Percentiles rank a stretch among this genome's conserved stretches.
phyloP scores from a whole-genome alignment of 2,113 vertebrate species.

The Empidonax alnorum region DNA sequence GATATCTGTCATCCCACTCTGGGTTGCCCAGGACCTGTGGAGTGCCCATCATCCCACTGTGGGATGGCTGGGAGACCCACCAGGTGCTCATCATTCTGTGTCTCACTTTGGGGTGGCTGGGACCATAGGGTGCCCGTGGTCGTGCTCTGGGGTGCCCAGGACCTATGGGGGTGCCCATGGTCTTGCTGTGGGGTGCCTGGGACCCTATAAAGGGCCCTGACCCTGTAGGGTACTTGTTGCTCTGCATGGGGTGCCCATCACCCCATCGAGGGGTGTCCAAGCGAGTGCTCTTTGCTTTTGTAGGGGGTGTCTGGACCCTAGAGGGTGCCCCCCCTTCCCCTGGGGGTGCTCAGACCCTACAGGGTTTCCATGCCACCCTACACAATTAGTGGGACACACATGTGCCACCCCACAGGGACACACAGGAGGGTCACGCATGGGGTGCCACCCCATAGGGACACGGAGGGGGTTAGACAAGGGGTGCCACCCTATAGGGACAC shows the following conservation, averaged over 20 bases:
- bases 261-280: neutral
- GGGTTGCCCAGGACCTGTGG: neutral
- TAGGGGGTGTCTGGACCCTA: neutral
- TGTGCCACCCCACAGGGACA: neutral
- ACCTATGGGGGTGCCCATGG: fast-evolving
- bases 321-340: neutral
- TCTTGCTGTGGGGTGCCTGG: neutral
- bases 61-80: neutral
- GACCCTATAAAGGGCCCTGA: neutral
- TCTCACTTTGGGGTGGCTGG: neutral
- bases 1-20: no score
- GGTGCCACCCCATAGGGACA: neutral
- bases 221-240: neutral
- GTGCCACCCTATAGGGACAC: neutral
- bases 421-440: neutral
- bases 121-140: neutral
- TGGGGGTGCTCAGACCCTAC: neutral
- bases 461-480: neutral
- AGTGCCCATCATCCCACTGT: neutral
- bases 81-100: neutral
- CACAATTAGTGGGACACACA: neutral
- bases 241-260: neutral
- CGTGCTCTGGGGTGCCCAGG: neutral
- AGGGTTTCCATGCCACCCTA: neutral
- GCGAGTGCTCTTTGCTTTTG: neutral